Conservation (phyloP, 2,888 invertebrate species). For the Lochmaea crataegi region DNA sequence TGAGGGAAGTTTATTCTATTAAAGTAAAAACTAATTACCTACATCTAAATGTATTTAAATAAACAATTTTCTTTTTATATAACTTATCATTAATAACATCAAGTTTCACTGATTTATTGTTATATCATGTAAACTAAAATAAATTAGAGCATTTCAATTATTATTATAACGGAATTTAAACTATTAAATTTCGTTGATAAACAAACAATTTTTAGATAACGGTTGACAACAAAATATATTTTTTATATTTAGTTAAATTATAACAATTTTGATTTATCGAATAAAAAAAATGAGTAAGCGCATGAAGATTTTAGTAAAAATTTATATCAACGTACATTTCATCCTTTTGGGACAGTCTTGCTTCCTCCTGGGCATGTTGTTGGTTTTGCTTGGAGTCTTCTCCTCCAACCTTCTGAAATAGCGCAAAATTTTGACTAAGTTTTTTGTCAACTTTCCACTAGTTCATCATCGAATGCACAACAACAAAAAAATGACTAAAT, state of each 20-base stretch:
- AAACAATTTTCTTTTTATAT: neutral
- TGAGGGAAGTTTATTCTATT: neutral
- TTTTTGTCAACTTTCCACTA: constrained; percentile 42
- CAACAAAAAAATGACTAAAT: constrained; percentile 23
- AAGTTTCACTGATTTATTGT: neutral
- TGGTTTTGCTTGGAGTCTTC: constrained; percentile 47
- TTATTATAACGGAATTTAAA: too few species aligned
- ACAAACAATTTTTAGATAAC: neutral
- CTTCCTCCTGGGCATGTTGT: constrained; percentile 67
- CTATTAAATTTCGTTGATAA: neutral
- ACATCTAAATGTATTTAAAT: neutral
- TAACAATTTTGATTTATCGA: too few species aligned
- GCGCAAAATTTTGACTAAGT: constrained; percentile 59
- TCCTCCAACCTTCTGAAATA: constrained; percentile 55
- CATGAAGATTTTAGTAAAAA: neutral
- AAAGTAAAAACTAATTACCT: too few species aligned
- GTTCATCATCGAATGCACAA: constrained; percentile 29
- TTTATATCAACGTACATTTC: constrained; percentile 65
- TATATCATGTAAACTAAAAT: neutral
- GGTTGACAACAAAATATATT: neutral
- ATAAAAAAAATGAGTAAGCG: too few species aligned
- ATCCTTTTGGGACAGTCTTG: constrained; percentile 68
- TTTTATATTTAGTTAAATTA: neutral
- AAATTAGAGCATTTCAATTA: too few species aligned
- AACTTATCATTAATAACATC: neutral